Conservation (phyloP, 1,140 invertebrate species). For the Drosophila tsacasi region DNA sequence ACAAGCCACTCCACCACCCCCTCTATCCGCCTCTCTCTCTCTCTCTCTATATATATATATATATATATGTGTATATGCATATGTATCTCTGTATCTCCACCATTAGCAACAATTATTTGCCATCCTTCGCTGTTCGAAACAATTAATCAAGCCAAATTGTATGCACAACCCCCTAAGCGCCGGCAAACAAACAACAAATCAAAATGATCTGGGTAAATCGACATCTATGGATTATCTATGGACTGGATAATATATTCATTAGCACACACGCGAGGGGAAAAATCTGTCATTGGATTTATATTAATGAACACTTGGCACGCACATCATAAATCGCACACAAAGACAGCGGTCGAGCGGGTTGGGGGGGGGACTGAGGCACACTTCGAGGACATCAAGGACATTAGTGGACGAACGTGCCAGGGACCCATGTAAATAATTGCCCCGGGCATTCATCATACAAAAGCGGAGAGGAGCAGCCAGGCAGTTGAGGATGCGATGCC, state of each 20-base stretch:
- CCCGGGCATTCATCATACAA: constrained; percentile 60
- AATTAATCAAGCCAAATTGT: constrained; percentile 70
- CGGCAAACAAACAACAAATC: constrained; percentile 48
- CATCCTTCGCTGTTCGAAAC: constrained; percentile 55
- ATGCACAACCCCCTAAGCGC: constrained; percentile 38
- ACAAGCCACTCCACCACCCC: constrained; percentile 3
- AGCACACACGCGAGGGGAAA: constrained; percentile 37
- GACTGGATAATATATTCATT: constrained; percentile 78
- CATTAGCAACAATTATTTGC: constrained; percentile 72
- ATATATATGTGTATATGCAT: neutral
- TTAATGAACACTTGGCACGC: constrained; percentile 81
- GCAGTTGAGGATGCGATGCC: constrained; percentile 28
- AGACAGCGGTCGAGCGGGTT: neutral
- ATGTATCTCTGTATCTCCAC: constrained; percentile 2
- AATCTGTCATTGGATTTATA: constrained; percentile 79
- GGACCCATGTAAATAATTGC: constrained; percentile 71
- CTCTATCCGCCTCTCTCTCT: constrained; percentile 13
- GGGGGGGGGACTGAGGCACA: neutral
- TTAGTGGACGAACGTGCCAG: constrained; percentile 67
- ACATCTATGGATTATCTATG: constrained; percentile 65
- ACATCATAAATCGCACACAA: constrained; percentile 78
- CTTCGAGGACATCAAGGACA: constrained; percentile 30
- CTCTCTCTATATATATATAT: neutral
- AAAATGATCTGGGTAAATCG: constrained; percentile 59
- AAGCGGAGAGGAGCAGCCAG: constrained; percentile 36